These are phyloP conservation scores for Nasonia longicornis DNA, from an alignment of 1,140 invertebrate genomes.

Conservation along the genomic window DNA sequence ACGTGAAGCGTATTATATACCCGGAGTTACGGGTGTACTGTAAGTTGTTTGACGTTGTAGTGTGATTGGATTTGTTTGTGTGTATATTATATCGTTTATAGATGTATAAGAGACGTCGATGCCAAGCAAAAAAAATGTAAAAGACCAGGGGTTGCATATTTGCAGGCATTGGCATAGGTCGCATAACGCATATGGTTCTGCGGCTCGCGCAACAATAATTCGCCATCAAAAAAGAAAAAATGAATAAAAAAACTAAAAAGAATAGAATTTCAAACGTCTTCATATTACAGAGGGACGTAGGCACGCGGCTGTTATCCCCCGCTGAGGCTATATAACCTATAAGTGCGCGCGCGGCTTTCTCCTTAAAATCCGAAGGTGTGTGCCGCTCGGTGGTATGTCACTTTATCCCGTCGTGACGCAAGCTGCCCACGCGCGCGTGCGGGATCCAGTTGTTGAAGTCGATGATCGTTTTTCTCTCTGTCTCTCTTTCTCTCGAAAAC, in stretches of 20 bases:
- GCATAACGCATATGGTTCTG: no score
- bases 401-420: conserved; percentile 51
- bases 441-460: conserved; percentile 4
- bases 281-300: neutral
- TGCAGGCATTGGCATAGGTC: no score
- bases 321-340: neutral
- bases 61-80: no score
- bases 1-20: no score
- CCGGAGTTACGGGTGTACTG: no score
- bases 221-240: neutral
- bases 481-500: neutral
- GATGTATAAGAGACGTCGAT: no score
- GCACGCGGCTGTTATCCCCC: neutral
- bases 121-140: no score
- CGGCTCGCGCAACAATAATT: neutral
- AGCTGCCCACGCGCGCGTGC: conserved; percentile 51
- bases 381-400: neutral
- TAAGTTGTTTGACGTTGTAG: no score
- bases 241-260: neutral
- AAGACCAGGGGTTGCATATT: no score
- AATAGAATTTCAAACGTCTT: neutral
- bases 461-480: conserved; percentile 42
- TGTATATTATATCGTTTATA: no score
- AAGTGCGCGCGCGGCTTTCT: neutral
- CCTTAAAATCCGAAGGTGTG: neutral